phyloP scores from a whole-genome alignment of 1,140 invertebrate genomes.

The Wiebesia pumilae region DNA sequence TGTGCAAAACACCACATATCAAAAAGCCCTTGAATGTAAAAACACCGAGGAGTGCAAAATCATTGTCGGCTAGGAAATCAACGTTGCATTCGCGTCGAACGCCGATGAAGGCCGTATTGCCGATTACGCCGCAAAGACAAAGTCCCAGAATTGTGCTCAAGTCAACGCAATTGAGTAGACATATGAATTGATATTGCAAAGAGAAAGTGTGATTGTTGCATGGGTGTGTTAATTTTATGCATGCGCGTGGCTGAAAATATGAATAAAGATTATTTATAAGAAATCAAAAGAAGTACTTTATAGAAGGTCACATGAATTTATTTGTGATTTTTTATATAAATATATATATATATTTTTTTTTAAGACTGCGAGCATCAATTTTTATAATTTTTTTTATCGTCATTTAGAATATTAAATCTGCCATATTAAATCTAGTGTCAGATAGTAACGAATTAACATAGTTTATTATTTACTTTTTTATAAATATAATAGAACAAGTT shows the following conservation, averaged over 20 bases:
- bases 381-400: conserved; percentile 35
- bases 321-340: conserved; percentile 43
- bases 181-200: conserved; percentile 52
- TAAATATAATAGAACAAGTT: conserved; percentile 32
- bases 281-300: conserved; percentile 10
- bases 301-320: conserved; percentile 29
- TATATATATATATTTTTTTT: conserved; percentile 30
- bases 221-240: not conserved
- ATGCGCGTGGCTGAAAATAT: not conserved
- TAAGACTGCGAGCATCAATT: conserved; percentile 32
- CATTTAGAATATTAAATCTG: conserved; percentile 22
- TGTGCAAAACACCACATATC: conserved; percentile 70
- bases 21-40: conserved; percentile 69
- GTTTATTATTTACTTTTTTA: conserved; percentile 32
- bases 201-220: not conserved
- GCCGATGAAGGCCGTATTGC: conserved; percentile 69
- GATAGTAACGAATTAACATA: conserved; percentile 38
- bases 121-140: conserved; percentile 68
- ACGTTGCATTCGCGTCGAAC: conserved; percentile 66
- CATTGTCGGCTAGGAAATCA: conserved; percentile 62
- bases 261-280: conserved; percentile 28
- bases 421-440: conserved; percentile 26
- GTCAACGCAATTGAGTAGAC: conserved; percentile 58
- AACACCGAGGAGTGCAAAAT: conserved; percentile 69
- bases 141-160: conserved; percentile 67